These are phyloP conservation scores for Tetragnatha montana DNA, from an alignment of 2,888 invertebrate species.

Conservation along the genomic window DNA sequence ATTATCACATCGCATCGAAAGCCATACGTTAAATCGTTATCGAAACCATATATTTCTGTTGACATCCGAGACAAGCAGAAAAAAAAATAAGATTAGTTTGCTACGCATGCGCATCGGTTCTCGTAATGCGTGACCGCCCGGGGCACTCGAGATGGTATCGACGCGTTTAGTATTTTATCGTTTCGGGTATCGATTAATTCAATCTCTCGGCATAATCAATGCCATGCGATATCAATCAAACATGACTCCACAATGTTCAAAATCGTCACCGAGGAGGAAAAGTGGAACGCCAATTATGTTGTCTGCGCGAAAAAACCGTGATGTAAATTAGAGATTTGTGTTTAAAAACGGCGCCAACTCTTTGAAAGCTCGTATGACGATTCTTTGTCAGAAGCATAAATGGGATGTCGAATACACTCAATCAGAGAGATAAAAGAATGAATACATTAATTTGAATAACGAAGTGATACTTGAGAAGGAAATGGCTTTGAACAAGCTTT, in stretches of 20 bases:
- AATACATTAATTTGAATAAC: constrained; percentile 4
- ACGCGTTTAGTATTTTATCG: constrained; percentile 51
- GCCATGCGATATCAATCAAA: constrained; percentile 55
- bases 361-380: too few species aligned
- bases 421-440: constrained; percentile 6
- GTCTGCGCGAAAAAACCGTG: constrained; percentile 15
- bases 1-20: constrained; percentile 54
- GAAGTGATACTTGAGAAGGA: background rate
- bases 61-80: constrained; percentile 46
- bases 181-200: constrained; percentile 60
- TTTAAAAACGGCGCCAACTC: background rate
- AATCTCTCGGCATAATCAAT: constrained; percentile 55
- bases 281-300: constrained; percentile 39
- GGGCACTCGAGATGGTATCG: constrained; percentile 49
- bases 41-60: constrained; percentile 59
- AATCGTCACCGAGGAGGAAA: constrained; percentile 20
- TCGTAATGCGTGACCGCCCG: constrained; percentile 45
- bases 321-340: constrained; percentile 27
- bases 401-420: background rate
- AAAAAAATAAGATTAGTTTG: constrained; percentile 15
- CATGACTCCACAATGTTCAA: constrained; percentile 23
- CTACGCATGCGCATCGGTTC: constrained; percentile 22
- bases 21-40: constrained; percentile 60
- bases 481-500: background rate
- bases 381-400: too few species aligned